Base-by-base conservation (phyloP, 2,113 vertebrate genomes). In the Bufo gargarizans region DNA sequence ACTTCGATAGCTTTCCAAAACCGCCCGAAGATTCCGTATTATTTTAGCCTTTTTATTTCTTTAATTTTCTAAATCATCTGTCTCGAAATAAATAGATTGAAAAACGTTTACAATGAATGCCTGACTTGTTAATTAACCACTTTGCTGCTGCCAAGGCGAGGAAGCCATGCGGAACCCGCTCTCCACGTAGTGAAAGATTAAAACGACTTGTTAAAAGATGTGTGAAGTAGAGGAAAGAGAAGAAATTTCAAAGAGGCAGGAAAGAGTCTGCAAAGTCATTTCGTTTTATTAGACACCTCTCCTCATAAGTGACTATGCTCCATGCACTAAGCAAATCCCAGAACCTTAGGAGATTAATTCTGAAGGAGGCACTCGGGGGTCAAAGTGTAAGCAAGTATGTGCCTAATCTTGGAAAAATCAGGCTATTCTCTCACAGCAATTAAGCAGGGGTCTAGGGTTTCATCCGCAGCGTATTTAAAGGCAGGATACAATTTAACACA, bases 401-500 rank as follows among this genome's bases (percentile, higher is more conserved):
- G 95, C 95, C 95, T 96, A 96, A 96, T 96, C 95, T 96, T 92
- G 89, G 93, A 92, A 93, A 96, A 96, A 96, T 96, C 95, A 94
- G 94, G 91, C 94, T 94, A 95, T 94, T 95, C 96, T 96, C 95
- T 96, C 95, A 95, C 94, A 96, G 95, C 95, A 96, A 96, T 96
- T 96, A 96, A 96, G 91, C 92, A 93, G 92, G 95, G 95, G 95
- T 96, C 95, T 95, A 94, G 95, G 94, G 95, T 96, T 95, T 96
- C 95, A 95, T 94, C 95, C 94, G 91, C 91, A 94, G 95, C 94
- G 95, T 95, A 95, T 96, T 96, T 96, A 96, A 96, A 94, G 94
- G 96, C 95, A 96, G 95, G 95, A 96, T 95, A 96, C 95, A 96
- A 96, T 96, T 96, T 96, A 96, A 94, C 91, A 93, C 94, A 91